A percentile compares a stretch with the other conserved stretches of the same genome.
Conservation (phyloP, 2,113 vertebrate species). For the Sminthopsis crassicaudata region DNA sequence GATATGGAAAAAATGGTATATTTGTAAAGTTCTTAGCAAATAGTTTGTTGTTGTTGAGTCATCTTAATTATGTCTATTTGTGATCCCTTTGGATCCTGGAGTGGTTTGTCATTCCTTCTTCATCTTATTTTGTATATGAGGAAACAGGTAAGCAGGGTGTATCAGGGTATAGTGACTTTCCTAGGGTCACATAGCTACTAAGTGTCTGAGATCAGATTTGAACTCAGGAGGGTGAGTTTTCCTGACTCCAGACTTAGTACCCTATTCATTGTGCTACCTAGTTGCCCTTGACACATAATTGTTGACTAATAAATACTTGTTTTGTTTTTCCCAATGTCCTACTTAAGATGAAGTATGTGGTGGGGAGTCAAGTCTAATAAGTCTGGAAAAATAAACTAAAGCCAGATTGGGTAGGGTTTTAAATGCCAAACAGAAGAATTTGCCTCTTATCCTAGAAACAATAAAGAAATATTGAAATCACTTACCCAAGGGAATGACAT, state of each 20-base stretch:
- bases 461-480: not conserved
- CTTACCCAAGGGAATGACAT: not conserved
- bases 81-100: not conserved
- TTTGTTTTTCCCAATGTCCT: not conserved
- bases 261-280: not conserved
- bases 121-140: not conserved
- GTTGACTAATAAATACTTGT: not conserved
- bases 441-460: not conserved
- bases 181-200: not conserved
- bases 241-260: not conserved
- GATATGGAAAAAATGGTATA: not conserved
- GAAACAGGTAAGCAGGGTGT: not conserved
- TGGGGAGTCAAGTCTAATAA: not conserved
- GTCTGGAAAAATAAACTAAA: not conserved
- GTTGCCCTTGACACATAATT: not conserved
- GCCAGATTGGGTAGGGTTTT: not conserved
- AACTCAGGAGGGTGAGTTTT: not conserved
- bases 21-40: not conserved
- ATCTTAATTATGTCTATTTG: not conserved
- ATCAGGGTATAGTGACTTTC: not conserved
- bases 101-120: not conserved
- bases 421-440: not conserved
- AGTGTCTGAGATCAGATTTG: not conserved
- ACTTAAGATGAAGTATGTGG: not conserved
- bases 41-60: not conserved